A percentile compares a stretch with the other conserved stretches of the same genome.
Conservation (phyloP, 2,888 invertebrate species). For the Tetragonisca angustula region DNA sequence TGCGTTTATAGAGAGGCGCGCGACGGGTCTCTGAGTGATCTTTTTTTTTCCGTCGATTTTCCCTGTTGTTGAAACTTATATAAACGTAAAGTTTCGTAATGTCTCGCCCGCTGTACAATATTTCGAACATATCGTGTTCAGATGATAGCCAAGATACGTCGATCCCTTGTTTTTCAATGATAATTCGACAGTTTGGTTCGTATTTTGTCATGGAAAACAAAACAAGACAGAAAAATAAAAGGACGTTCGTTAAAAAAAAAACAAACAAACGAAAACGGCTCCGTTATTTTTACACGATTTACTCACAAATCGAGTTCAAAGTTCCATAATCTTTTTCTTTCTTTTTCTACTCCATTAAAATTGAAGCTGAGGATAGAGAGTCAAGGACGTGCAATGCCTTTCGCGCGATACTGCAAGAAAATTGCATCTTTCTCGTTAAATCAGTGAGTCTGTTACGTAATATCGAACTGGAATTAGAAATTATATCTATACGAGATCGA, state of each 20-base stretch:
- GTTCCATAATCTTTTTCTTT: background rate
- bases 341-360: background rate
- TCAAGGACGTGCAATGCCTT: conserved; percentile 8
- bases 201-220: conserved; percentile 14
- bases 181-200: conserved; percentile 21
- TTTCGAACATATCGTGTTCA: conserved; percentile 16
- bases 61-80: background rate
- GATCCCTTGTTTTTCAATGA: conserved; percentile 15
- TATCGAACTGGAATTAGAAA: background rate
- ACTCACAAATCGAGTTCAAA: background rate
- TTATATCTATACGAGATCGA: background rate
- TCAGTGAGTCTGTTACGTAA: background rate
- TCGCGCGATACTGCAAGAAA: background rate
- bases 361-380: background rate
- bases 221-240: conserved; percentile 26
- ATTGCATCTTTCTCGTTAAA: conserved; percentile 1
- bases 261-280: background rate
- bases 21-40: background rate
- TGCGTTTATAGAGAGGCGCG: background rate
- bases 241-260: conserved; percentile 11
- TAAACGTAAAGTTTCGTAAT: background rate
- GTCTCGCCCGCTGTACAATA: conserved; percentile 5
- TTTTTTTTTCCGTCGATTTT: background rate
- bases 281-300: background rate
- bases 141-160: background rate